Base-by-base conservation (phyloP, 2,888 invertebrate species). In the Proisotoma minuta region DNA sequence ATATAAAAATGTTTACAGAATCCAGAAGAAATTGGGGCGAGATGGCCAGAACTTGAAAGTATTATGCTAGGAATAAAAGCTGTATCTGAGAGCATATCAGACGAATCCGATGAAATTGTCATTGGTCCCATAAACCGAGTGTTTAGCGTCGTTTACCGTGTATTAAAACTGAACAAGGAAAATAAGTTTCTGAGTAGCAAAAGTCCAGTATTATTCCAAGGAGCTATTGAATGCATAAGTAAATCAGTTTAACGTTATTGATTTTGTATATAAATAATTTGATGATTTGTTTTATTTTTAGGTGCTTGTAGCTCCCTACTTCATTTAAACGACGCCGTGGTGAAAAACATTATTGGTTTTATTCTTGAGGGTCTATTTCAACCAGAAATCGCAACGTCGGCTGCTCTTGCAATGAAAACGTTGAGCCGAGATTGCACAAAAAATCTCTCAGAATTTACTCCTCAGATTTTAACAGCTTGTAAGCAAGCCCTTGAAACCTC, bases 181-280 rank as follows among this genome's bases (percentile, higher is more conserved):
- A 34, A 34, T 15, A 34, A 34, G 15, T 10, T 8, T 34, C 34
- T 15, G 34, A 59, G 29, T 5, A 58, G 62, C 22, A 58, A 62
- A 18, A 63, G 65, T 26, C 63, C 72, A 1, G 69, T 68, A 49
- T 39, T 72, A 29, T 72, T 69, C 34, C 70, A 71, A 57, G 69
- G 69, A 22, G 72, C 72, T 18, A 68, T 71, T 50, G 72, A 72
- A 54, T 72, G 72, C 57, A 71, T 72, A 28, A 72, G 72, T 72
- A 65, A 61, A n/a, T n/a, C 28, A n/a, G n/a, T n/a, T n/a, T n/a
- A n/a, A n/a, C n/a, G 34, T 34, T 48, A 48, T 48, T 18, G 48
- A 18, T n/a, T 48, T 8, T 10, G 5, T 48, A 18, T n/a, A 18
- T 8, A 48, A 10, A 10, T 12, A 48, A 18, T 48, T 48, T 22